These are phyloP conservation scores for Neoitamus cyanurus DNA, from an alignment of 2,888 invertebrate species.

Conservation along the genomic window DNA sequence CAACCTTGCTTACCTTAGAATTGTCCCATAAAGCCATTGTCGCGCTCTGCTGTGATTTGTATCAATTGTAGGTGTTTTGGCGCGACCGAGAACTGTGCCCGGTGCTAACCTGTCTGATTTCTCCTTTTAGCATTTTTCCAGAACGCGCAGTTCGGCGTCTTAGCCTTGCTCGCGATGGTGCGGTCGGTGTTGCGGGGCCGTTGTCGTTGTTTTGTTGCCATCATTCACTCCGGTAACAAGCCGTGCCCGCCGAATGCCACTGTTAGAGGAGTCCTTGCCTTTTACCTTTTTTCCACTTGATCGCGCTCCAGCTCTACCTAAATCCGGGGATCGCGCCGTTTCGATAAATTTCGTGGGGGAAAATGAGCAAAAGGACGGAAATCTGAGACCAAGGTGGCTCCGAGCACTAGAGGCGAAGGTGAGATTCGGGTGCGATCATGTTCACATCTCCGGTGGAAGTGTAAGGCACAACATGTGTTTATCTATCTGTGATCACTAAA, in stretches of 20 bases:
- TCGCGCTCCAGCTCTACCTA: neutral
- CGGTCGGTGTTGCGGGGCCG: neutral
- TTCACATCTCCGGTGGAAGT: constrained; percentile 36
- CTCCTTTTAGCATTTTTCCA: neutral
- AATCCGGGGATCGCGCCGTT: neutral
- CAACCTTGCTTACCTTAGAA: neutral
- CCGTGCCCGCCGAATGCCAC: constrained; percentile 18
- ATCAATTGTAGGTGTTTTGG: constrained; percentile 42
- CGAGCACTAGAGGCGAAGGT: neutral
- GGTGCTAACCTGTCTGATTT: constrained; percentile 8
- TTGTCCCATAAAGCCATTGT: constrained; percentile 33
- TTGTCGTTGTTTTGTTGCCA: constrained; percentile 18
- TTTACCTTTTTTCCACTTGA: neutral
- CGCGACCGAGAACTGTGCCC: constrained; percentile 18
- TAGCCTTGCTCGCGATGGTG: neutral
- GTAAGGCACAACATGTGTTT: constrained; percentile 46
- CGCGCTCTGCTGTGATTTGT: constrained; percentile 25
- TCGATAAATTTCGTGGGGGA: neutral
- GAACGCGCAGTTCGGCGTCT: neutral
- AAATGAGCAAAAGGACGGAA: constrained; percentile 24
- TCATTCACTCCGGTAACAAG: constrained; percentile 22
- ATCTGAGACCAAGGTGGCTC: neutral
- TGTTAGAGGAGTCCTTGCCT: constrained; percentile 1
- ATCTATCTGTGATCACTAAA: constrained; percentile 47
- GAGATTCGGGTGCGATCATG: constrained; percentile 44